Base-by-base conservation (phyloP, 2,797 vertebrate species). In the Pampus argenteus region DNA sequence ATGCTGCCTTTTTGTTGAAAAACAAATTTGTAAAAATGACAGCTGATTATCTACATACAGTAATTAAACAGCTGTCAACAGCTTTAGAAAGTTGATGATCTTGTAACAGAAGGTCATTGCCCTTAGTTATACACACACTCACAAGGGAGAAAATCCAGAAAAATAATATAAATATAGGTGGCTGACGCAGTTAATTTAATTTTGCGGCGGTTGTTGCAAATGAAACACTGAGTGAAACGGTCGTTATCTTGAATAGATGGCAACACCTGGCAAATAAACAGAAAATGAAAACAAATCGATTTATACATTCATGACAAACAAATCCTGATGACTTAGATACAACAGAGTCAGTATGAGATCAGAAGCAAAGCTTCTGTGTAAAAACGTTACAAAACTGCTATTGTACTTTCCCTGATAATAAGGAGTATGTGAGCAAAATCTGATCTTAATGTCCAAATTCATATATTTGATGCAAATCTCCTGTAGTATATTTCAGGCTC, bases 261-360 rank as follows among this genome's bases (percentile, higher is more conserved):
- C 40, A 76, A 71, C 66, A 74, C 25, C 23, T 67, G 42, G 20
- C 25, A 64, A 62, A 68, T 64, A 70, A 63, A 69, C 31, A 57
- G 42, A 31, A 63, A 70, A 65, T 29, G 64, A 22, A 74, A 61
- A 78, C 17, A 82, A 64, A 59, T 6, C 6, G 14, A 38, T 64
- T 61, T 22, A 11, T 23, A 36, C 36, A 36, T 60, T 45, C 7
- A 62, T 28, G 31, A 73, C 60, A 20, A 69, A 74, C 25, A 66
- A 50, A 47, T 71, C 11, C 18, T 73, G 20, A 38, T 58, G 34
- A 42, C 60, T 79, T 20, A n/a, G 5, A 76, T 66, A n/a, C 20
- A 57, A 65, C 59, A 75, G 54, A 71, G 54, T 50, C 1, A 20
- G 54, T 22, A 45, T 56, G 17, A 71, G 56, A 65, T 22, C 17